phyloP scores from a whole-genome alignment of 2,113 vertebrate species.

The Pao palembangensis region DNA sequence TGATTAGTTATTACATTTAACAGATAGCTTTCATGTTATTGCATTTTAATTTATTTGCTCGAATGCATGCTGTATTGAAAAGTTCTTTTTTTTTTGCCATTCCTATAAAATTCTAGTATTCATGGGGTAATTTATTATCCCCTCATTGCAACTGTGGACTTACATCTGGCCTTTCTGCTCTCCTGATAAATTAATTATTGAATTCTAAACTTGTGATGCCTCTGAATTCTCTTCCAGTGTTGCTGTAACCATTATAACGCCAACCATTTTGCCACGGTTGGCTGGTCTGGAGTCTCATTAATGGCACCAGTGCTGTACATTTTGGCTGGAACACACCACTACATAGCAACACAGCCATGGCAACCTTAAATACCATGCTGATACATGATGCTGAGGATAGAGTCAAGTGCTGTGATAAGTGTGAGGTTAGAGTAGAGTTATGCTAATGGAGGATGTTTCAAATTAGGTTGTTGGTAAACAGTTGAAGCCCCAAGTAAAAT shows the following conservation, averaged over 20 bases:
- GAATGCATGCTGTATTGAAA: conserved; percentile 9
- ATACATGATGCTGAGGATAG: neutral
- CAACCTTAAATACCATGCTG: neutral
- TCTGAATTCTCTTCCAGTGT: neutral
- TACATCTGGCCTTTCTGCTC: conserved; percentile 19
- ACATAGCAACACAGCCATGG: neutral
- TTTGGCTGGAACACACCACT: neutral
- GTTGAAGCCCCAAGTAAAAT: neutral
- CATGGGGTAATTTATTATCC: neutral
- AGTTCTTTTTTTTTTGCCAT: conserved; percentile 26
- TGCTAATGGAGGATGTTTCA: no score
- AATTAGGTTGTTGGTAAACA: neutral
- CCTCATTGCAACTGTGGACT: conserved; percentile 9
- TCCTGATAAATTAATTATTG: neutral
- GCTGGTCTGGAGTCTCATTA: neutral
- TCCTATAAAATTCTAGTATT: conserved; percentile 1
- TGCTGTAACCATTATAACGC: no score
- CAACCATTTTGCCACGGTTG: no score
- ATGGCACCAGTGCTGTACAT: neutral
- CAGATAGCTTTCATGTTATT: conserved; percentile 25
- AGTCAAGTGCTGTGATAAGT: neutral
- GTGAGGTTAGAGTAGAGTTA: no score
- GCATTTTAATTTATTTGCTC: conserved; percentile 54
- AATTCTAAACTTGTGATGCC: neutral
- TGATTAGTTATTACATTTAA: conserved; percentile 23